A percentile compares a stretch with the other conserved stretches of the same genome.
Conservation (phyloP, 2,888 invertebrate species). For the Cylindroiulus punctatus region DNA sequence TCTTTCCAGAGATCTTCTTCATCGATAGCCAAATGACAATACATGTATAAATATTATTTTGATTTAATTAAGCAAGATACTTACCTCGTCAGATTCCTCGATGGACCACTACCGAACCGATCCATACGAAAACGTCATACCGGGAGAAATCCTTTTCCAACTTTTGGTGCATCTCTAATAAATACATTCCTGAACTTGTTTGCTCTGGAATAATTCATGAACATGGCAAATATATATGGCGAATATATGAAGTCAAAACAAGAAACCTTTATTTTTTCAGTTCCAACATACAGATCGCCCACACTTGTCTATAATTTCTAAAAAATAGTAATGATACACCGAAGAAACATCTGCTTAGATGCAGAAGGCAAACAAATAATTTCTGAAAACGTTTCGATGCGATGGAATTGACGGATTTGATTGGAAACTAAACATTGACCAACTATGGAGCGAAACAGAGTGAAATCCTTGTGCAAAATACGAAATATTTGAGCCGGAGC, state of each 20-base stretch:
- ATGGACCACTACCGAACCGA: too few relatives aligned
- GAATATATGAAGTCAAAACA: slow-evolving; percentile 46
- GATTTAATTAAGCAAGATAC: too few relatives aligned
- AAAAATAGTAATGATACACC: slow-evolving; percentile 52
- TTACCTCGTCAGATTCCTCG: too few relatives aligned
- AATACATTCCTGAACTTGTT: too few relatives aligned
- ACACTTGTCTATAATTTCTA: slow-evolving; percentile 48
- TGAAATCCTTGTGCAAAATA: slow-evolving; percentile 10
- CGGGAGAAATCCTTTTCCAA: too few relatives aligned
- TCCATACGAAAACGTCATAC: too few relatives aligned
- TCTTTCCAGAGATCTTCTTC: too few relatives aligned
- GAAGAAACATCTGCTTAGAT: slow-evolving; percentile 6
- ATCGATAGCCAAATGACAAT: too few relatives aligned
- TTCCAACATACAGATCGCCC: slow-evolving; percentile 51
- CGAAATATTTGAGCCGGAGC: slow-evolving; percentile 48
- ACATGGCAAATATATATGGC: too few relatives aligned
- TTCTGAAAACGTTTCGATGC: slow-evolving; percentile 41
- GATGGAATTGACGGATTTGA: neutral
- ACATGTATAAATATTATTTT: too few relatives aligned
- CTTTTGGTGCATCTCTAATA: too few relatives aligned
- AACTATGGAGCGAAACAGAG: neutral
- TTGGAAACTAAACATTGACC: neutral
- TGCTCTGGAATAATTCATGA: too few relatives aligned
- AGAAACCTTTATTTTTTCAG: slow-evolving; percentile 53
- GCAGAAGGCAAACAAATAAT: slow-evolving; percentile 27